Evolutionary conservation across 2,113 vertebrate genomes (phyloP).

Genomic region (Chloebia gouldiae): DNA sequence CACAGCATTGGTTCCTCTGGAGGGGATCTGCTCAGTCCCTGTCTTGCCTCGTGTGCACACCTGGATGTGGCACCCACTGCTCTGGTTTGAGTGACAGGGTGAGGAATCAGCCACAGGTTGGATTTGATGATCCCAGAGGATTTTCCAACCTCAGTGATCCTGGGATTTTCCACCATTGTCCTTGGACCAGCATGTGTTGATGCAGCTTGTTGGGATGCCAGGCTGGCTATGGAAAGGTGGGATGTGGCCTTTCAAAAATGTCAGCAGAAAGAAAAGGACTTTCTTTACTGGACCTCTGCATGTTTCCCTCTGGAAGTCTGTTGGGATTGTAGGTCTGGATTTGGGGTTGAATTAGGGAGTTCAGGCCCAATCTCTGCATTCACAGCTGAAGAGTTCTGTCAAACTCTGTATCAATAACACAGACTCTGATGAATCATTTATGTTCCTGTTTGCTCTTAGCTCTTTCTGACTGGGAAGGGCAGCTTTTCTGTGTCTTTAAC

Average conservation of each 20-base stretch:
- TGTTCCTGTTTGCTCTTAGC: background rate
- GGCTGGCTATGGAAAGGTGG: background rate
- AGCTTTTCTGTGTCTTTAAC: background rate
- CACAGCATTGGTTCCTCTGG: fast-evolving
- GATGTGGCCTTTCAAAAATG: background rate
- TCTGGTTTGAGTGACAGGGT: background rate
- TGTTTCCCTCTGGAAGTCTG: background rate
- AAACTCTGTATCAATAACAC: fast-evolving
- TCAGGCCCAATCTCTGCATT: background rate
- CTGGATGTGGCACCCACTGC: background rate
- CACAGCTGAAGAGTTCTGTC: background rate
- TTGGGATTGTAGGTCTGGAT: background rate
- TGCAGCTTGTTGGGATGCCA: background rate
- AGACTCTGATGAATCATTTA: background rate
- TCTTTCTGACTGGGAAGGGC: background rate
- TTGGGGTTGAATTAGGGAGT: background rate
- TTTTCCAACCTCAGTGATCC: background rate
- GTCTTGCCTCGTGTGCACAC: background rate
- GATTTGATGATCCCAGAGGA: background rate
- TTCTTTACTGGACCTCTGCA: too few relatives aligned
- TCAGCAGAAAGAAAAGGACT: background rate
- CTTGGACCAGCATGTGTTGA: too few relatives aligned
- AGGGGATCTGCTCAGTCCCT: background rate
- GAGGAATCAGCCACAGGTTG: background rate
- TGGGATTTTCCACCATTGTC: fast-evolving